Base-by-base conservation (phyloP, 2,888 invertebrate species). In the Alsophila aescularia region DNA sequence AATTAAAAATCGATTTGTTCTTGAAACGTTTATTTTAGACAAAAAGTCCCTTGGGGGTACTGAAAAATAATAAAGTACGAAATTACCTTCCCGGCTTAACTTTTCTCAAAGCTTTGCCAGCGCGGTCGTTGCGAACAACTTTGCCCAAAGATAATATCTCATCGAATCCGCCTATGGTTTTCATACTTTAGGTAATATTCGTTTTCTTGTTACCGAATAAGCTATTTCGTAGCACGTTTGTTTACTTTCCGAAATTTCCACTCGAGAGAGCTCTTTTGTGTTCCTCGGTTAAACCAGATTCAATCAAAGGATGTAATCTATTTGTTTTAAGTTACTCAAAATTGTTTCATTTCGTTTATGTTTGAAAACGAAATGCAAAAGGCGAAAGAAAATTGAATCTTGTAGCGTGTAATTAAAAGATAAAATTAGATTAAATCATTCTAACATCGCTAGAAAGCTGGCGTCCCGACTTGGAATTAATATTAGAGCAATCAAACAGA, bases 11-110 rank as follows among this genome's bases (percentile, higher is more conserved):
- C 73, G 73, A 77, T 78, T 75, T 69, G 60, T 73, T 72, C 66
- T 63, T 64, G 61, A 69, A 76, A 72, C 68, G 65, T 73, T 80
- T 75, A 76, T 77, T 79, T 77, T 69, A 75, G 67, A 71, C 73
- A 73, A 79, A 76, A 71, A 66, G 62, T 67, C 73, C 70, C 67
- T 62, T 64, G 67, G 65, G 68, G 69, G 68, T 62, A 74, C 65
- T 74, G 75, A 75, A 79, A 83, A 83, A 84, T 84, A 83, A 80
- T 80, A 79, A 81, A 81, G 75, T 70, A 71, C 66, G 64, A 82
- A 83, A 83, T 81, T 79, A 82, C 79, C 75, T 81, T 73, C 59
- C 60, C 55, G 69, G 70, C 74, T 76, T 72, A 81, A 81, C 76
- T 81, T 84, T 72, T 61, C 70, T 71, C 67, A 76, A 78, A 79